Evolutionary conservation across 1,140 invertebrate species (phyloP).

Genomic region (Amphibalanus amphitrite): DNA sequence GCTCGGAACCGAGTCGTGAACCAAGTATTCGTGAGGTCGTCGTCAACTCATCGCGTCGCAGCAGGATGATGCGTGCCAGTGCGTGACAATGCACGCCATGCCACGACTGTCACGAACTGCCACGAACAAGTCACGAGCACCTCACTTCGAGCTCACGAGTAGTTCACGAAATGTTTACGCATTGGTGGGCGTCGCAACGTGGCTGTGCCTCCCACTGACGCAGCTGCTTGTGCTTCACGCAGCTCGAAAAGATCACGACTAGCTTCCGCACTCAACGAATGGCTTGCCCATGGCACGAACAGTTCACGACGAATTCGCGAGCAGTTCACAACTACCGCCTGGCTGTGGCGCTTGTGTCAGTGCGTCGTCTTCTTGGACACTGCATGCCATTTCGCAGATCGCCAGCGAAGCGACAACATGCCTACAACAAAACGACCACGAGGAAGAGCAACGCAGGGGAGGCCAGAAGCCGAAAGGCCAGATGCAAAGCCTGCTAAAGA

Average conservation of each 20-base stretch:
- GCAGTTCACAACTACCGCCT: not conserved
- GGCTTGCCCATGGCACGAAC: not conserved
- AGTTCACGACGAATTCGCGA: too few species aligned
- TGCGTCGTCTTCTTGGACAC: too few species aligned
- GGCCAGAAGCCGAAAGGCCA: too few species aligned
- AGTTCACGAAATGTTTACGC: not conserved
- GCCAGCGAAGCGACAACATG: too few species aligned
- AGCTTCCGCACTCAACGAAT: not conserved
- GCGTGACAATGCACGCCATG: not conserved
- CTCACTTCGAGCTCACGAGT: too few species aligned
- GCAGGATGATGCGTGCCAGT: not conserved
- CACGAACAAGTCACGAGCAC: not conserved
- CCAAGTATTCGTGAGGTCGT: not conserved
- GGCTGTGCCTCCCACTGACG: not conserved
- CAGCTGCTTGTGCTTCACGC: not conserved
- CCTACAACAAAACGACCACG: too few species aligned
- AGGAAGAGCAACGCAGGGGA: too few species aligned
- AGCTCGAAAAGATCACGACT: not conserved
- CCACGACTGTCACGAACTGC: too few species aligned
- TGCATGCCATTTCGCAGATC: too few species aligned
- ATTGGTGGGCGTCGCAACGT: not conserved
- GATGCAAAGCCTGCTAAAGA: too few species aligned
- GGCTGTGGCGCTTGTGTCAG: not conserved
- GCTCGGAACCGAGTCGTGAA: not conserved
- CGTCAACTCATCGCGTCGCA: too few species aligned